Evolutionary conservation across 1,140 invertebrate genomes (phyloP).

Genomic region (Asbolus verrucosus): DNA sequence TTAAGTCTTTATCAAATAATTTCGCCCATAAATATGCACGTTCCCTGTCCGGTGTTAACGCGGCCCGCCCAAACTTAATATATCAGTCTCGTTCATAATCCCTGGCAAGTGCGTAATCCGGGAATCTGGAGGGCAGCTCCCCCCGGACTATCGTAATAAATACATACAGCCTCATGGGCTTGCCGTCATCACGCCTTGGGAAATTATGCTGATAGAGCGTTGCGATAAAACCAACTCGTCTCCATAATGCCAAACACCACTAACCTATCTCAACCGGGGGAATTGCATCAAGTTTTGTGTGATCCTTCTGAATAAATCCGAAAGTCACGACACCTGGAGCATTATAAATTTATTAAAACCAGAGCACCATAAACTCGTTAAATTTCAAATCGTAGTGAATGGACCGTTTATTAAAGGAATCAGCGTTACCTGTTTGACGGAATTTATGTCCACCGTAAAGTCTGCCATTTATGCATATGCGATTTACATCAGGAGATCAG

Average conservation of each 20-base stretch:
- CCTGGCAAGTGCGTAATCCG: conserved; percentile 16
- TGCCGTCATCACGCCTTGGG: conserved; percentile 42
- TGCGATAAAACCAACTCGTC: conserved; percentile 35
- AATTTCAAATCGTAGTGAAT: conserved; percentile 9
- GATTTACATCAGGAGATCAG: conserved; percentile 3
- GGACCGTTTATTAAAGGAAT: not conserved
- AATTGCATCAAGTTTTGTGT: conserved; percentile 24
- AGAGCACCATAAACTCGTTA: conserved; percentile 4
- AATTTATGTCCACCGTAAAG: too few relatives aligned
- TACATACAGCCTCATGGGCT: conserved; percentile 26
- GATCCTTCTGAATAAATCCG: conserved; percentile 20
- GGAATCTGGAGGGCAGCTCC: conserved; percentile 10
- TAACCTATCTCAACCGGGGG: conserved; percentile 36
- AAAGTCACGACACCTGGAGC: conserved; percentile 8
- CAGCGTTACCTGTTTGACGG: too few relatives aligned
- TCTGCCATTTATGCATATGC: conserved; percentile 4
- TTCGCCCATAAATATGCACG: not conserved
- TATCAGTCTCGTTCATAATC: not conserved
- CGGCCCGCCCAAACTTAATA: not conserved
- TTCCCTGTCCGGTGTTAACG: not conserved
- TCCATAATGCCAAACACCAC: conserved; percentile 34
- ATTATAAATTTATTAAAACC: conserved; percentile 27
- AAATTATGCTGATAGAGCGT: conserved; percentile 41
- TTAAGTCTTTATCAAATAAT: too few relatives aligned
- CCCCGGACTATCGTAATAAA: conserved; percentile 39